phyloP scores from a whole-genome alignment of 2,888 invertebrate genomes.

The Panorpa germanica region DNA sequence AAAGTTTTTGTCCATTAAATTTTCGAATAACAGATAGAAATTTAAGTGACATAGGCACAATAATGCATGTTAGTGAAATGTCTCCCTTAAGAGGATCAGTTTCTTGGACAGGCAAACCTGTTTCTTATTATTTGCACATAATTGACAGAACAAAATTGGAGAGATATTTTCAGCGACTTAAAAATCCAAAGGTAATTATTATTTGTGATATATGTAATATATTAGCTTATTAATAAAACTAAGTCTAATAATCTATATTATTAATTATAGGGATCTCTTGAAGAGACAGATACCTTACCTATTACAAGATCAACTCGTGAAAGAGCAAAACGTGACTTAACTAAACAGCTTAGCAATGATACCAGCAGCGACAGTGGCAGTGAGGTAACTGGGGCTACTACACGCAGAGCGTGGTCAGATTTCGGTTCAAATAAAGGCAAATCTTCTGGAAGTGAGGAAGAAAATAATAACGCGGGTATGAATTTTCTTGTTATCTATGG shows the following conservation, averaged over 20 bases:
- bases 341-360: conserved; percentile 21
- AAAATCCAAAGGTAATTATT: conserved; percentile 79
- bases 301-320: conserved; percentile 21
- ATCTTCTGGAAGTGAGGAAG: conserved; percentile 40
- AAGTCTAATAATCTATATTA: no score
- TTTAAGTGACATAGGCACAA: conserved; percentile 94
- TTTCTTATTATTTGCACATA: conserved; percentile 94
- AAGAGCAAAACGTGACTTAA: conserved; percentile 29
- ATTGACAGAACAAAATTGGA: conserved; percentile 95
- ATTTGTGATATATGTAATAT: no score
- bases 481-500: no score
- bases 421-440: conserved; percentile 41
- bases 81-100: conserved; percentile 88
- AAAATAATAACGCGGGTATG: conserved; percentile 29
- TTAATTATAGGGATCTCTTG: no score
- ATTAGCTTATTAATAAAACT: no score
- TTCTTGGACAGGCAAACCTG: conserved; percentile 98
- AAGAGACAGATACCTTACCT: no score
- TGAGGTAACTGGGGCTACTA: conserved; percentile 41
- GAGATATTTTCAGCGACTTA: conserved; percentile 88
- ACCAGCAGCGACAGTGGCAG: conserved; percentile 20
- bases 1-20: conserved; percentile 96
- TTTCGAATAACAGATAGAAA: conserved; percentile 96
- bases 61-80: conserved; percentile 96
- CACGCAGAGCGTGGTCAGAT: conserved; percentile 57